Evolutionary conservation across 2,888 invertebrate genomes (phyloP).

Genomic region (Epinotia bilunana): DNA sequence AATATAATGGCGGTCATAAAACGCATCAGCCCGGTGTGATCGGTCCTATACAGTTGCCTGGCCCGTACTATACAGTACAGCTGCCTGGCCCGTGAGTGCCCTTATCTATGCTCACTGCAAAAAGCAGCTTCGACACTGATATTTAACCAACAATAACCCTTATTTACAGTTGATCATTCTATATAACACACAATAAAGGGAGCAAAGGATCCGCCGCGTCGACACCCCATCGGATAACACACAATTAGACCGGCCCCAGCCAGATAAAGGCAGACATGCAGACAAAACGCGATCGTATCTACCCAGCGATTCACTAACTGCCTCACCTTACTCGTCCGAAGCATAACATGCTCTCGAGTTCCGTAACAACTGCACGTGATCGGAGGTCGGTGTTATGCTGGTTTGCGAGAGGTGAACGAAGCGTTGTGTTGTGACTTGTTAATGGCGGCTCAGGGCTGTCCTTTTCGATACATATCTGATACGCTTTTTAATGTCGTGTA

Average conservation of each 20-base stretch:
- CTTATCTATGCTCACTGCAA: not conserved
- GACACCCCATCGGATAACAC: constrained; percentile 61
- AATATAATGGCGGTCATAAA: not conserved
- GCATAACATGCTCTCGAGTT: not conserved
- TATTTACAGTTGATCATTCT: constrained; percentile 27
- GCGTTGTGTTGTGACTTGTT: not conserved
- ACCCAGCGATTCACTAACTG: not conserved
- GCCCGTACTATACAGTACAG: not conserved
- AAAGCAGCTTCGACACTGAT: not conserved
- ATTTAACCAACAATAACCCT: constrained; percentile 7
- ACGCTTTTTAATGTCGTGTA: constrained; percentile 28
- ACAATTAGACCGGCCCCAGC: constrained; percentile 78
- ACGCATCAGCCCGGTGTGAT: not conserved
- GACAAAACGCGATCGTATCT: constrained; percentile 80
- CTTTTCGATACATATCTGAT: constrained; percentile 41
- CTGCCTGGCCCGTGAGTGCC: not conserved
- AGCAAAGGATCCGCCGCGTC: constrained; percentile 29
- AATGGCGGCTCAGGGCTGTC: constrained; percentile 51
- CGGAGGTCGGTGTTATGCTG: not conserved
- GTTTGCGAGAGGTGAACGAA: not conserved
- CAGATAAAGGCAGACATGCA: constrained; percentile 64
- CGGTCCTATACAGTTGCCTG: not conserved
- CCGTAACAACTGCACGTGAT: not conserved
- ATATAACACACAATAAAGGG: constrained; percentile 33
- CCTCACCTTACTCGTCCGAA: not conserved